phyloP scores from a whole-genome alignment of 1,140 invertebrate genomes.

The Babylonia areolata region DNA sequence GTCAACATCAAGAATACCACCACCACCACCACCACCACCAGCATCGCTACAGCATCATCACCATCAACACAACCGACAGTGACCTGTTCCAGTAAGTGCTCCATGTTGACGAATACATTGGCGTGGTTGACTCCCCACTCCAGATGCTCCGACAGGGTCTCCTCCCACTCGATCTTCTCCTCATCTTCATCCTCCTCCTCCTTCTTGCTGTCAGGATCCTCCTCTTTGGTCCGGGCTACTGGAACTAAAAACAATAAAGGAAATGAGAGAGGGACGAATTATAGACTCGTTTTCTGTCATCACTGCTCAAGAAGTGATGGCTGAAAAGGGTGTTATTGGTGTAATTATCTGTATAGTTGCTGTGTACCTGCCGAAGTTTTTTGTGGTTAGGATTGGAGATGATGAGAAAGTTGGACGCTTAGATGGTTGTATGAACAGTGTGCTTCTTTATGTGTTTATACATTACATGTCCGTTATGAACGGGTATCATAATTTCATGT shows the following conservation, averaged over 20 bases:
- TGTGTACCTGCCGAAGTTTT: too few relatives aligned
- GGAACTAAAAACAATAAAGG: not conserved
- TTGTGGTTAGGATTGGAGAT: too few relatives aligned
- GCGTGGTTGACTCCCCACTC: not conserved
- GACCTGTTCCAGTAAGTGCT: not conserved
- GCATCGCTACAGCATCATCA: not conserved
- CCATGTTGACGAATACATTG: not conserved
- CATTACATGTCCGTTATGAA: too few relatives aligned
- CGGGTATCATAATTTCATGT: too few relatives aligned
- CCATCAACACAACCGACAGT: not conserved
- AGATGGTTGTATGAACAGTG: too few relatives aligned
- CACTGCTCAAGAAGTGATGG: too few relatives aligned
- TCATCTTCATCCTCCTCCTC: not conserved
- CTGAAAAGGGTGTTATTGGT: too few relatives aligned
- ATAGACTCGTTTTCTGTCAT: not conserved
- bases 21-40: not conserved
- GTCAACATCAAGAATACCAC: not conserved
- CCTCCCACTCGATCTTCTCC: not conserved
- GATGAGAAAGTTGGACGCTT: too few relatives aligned
- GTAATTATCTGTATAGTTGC: too few relatives aligned
- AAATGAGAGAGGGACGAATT: not conserved
- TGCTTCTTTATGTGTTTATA: too few relatives aligned
- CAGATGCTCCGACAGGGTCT: not conserved
- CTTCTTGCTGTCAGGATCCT: not conserved
- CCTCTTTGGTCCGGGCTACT: not conserved